A percentile compares a stretch with the other conserved stretches of the same genome.
Conservation (phyloP, 2,888 invertebrate species). For the Camponotus fellah region DNA sequence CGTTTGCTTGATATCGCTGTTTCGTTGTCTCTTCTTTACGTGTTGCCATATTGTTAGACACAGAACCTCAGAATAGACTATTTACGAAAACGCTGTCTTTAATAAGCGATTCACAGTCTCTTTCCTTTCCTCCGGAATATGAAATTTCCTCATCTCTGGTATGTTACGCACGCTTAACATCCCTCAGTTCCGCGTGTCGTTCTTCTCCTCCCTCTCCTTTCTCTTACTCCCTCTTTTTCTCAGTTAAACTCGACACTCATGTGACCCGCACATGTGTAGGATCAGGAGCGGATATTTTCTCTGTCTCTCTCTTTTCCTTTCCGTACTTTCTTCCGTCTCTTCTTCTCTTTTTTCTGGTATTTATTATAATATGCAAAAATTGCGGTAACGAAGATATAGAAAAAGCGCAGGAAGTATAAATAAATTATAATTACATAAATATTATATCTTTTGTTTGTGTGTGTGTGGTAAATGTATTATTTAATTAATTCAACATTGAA, state of each 20-base stretch:
- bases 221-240: constrained; percentile 38
- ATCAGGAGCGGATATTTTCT: constrained; percentile 50
- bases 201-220: background rate
- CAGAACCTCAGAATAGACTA: constrained; percentile 23
- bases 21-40: constrained; percentile 84
- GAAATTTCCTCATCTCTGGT: constrained; percentile 59
- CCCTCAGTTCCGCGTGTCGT: background rate
- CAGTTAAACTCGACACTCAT: constrained; percentile 57
- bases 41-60: constrained; percentile 61
- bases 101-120: constrained; percentile 62
- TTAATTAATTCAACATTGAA: background rate
- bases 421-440: constrained; percentile 20
- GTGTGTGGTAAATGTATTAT: background rate
- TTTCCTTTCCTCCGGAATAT: constrained; percentile 57
- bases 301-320: background rate
- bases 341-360: background rate
- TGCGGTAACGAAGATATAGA: constrained; percentile 2
- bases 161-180: constrained; percentile 34
- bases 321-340: background rate
- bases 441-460: background rate
- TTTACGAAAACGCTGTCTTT: constrained; percentile 45
- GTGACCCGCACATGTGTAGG: constrained; percentile 71
- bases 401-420: background rate
- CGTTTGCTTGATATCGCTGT: constrained; percentile 93
- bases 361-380: background rate